phyloP scores from a whole-genome alignment of 2,888 invertebrate species.

The Xanthia icteritia region DNA sequence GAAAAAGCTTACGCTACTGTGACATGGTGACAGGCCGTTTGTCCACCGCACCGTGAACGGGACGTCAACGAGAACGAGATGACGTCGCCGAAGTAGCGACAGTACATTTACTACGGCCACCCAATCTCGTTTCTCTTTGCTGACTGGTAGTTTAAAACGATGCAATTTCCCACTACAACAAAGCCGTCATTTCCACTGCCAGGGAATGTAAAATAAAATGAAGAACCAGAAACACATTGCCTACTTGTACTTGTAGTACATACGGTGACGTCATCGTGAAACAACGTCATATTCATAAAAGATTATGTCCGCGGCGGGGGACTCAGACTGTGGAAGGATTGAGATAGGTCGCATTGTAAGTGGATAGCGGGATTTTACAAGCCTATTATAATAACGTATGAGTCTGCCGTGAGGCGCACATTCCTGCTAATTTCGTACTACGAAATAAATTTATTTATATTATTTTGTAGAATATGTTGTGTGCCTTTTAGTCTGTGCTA shows the following conservation, averaged over 20 bases:
- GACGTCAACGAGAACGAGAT: too few relatives aligned
- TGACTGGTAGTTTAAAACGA: slow-evolving; percentile 4
- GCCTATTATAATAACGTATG: too few relatives aligned
- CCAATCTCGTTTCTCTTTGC: too few relatives aligned
- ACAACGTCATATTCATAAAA: slow-evolving; percentile 60
- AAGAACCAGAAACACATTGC: slow-evolving; percentile 17
- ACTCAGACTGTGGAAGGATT: slow-evolving; percentile 20
- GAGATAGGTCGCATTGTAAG: slow-evolving; percentile 8
- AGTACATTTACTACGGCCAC: too few relatives aligned
- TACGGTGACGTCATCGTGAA: slow-evolving; percentile 34
- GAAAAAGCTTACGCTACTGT: neutral
- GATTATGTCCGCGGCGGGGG: slow-evolving; percentile 45
- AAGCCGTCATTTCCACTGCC: slow-evolving; percentile 6
- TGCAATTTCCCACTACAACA: neutral
- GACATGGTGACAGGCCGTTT: neutral
- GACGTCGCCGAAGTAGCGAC: too few relatives aligned
- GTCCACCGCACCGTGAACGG: too few relatives aligned
- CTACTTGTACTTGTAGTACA: neutral
- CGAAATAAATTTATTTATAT: too few relatives aligned
- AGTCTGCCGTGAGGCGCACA: neutral
- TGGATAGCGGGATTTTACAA: neutral
- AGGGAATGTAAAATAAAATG: slow-evolving; percentile 14
- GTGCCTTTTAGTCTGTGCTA: too few relatives aligned
- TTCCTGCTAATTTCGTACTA: neutral
- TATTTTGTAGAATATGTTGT: too few relatives aligned